A percentile compares a stretch with the other conserved stretches of the same genome.
phyloP scores from a whole-genome alignment of 2,888 invertebrate species.

The Luffia ferchaultella region DNA sequence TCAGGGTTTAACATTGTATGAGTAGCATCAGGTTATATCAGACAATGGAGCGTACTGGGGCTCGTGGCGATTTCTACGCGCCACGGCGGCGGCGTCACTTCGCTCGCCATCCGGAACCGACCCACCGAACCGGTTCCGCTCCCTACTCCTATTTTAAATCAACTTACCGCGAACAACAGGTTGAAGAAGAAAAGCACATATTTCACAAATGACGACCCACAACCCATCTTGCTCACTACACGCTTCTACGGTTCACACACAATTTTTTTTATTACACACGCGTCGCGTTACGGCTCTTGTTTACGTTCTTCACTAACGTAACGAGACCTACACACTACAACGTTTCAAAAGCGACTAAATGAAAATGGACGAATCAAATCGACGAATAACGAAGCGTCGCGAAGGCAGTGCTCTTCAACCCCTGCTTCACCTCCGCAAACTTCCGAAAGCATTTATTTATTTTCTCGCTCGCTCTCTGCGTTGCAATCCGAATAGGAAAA shows the following conservation, averaged over 20 bases:
- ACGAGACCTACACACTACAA: slow-evolving; percentile 15
- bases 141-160: slow-evolving; percentile 10
- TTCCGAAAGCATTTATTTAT: background rate
- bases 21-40: background rate
- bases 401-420: slow-evolving; percentile 27
- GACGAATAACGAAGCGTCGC: slow-evolving; percentile 45
- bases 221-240: slow-evolving; percentile 64
- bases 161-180: slow-evolving; percentile 79
- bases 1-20: too few species aligned
- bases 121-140: slow-evolving; percentile 44
- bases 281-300: slow-evolving; percentile 31
- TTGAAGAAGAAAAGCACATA: slow-evolving; percentile 85
- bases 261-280: slow-evolving; percentile 38
- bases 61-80: slow-evolving; percentile 27
- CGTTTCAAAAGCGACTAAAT: slow-evolving; percentile 43
- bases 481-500: background rate
- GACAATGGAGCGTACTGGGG: background rate
- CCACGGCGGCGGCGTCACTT: slow-evolving; percentile 37
- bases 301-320: slow-evolving; percentile 24
- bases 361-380: slow-evolving; percentile 27
- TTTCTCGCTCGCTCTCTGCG: background rate
- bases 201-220: slow-evolving; percentile 80
- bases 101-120: slow-evolving; percentile 34
- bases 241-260: slow-evolving; percentile 36
- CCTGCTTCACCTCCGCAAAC: slow-evolving; percentile 19